A percentile compares a stretch with the other conserved stretches of the same genome.
Evolutionary conservation across 1,140 invertebrate genomes (phyloP).

Genomic region (Saccostrea cuccullata): DNA sequence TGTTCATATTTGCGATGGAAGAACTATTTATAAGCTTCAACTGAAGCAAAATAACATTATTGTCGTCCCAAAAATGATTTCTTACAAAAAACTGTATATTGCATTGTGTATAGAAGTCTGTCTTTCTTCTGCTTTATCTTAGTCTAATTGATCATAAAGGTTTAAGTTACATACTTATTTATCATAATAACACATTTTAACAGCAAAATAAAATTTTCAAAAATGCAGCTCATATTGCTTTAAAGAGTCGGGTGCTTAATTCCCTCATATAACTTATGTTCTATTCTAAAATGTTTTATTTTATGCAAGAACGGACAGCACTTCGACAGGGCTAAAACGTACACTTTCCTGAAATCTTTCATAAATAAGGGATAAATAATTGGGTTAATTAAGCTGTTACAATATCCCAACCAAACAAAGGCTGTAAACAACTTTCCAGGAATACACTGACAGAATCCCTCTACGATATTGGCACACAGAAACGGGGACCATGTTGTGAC

Average conservation of each 20-base stretch:
- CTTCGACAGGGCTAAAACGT: slow-evolving; percentile 77
- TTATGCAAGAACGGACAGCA: slow-evolving; percentile 65
- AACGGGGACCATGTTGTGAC: slow-evolving; percentile 98
- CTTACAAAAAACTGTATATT: too few species aligned
- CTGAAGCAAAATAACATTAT: too few species aligned
- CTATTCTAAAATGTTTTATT: slow-evolving; percentile 1
- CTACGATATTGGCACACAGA: slow-evolving; percentile 97
- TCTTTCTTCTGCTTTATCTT: too few species aligned
- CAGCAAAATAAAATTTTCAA: too few species aligned
- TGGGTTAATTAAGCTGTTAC: slow-evolving; percentile 98
- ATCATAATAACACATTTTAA: too few species aligned
- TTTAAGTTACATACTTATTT: too few species aligned
- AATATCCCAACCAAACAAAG: slow-evolving; percentile 91
- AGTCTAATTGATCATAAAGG: too few species aligned
- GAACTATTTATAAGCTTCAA: too few species aligned
- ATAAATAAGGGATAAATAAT: slow-evolving; percentile 99
- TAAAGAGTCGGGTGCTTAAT: background rate
- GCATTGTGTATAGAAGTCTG: too few species aligned
- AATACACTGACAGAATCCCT: slow-evolving; percentile 88
- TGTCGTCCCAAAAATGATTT: too few species aligned
- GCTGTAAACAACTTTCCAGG: slow-evolving; percentile 64
- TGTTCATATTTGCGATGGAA: too few species aligned
- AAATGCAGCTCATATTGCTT: background rate
- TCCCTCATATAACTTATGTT: slow-evolving; percentile 5
- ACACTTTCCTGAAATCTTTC: slow-evolving; percentile 96